Evolutionary conservation across 2,888 invertebrate genomes (phyloP).

Genomic region (Hirtodrosophila trivittata): DNA sequence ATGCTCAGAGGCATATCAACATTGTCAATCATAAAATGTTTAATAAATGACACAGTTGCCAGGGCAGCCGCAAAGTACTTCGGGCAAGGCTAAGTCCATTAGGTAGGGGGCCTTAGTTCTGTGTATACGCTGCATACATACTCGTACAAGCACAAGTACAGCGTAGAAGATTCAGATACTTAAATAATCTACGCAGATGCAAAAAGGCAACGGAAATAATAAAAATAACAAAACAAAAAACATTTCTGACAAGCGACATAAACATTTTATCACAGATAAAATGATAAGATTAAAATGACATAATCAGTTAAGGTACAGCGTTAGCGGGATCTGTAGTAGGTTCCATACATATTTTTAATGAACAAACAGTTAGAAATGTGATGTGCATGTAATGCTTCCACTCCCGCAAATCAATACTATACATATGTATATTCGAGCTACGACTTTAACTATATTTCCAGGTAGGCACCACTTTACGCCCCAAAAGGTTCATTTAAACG

Average conservation of each 20-base stretch:
- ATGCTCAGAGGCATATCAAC: conserved; percentile 25
- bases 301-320: background rate
- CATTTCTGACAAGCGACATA: conserved; percentile 25
- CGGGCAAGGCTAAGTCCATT: conserved; percentile 36
- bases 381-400: no score
- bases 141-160: background rate
- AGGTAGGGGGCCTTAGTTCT: conserved; percentile 10
- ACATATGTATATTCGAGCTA: no score
- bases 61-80: conserved; percentile 34
- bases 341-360: background rate
- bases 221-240: background rate
- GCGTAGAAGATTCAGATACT: background rate
- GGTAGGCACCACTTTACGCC: no score
- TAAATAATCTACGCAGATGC: background rate
- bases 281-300: conserved; percentile 49
- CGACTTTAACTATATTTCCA: no score
- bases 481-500: no score
- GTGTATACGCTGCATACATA: no score
- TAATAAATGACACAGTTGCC: conserved; percentile 50
- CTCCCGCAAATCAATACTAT: no score
- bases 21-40: conserved; percentile 50
- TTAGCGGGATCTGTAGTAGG: background rate
- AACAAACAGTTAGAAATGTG: no score
- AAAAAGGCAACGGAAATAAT: background rate
- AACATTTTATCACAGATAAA: conserved; percentile 52